Conservation (phyloP, 2,888 invertebrate genomes). For the Drosophila seclusa region DNA sequence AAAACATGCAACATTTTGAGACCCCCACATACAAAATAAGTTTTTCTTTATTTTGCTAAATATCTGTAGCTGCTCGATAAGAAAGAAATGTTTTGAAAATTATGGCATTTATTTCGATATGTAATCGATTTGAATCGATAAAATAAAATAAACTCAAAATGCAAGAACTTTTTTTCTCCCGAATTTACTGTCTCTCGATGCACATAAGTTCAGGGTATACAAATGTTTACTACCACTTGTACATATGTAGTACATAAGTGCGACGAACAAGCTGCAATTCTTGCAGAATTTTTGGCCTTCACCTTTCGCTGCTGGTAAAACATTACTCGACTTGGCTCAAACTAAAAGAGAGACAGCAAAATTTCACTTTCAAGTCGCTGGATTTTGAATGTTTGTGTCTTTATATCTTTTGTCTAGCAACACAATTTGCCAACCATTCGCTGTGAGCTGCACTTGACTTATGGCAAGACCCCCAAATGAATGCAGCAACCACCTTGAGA, state of each 20-base stretch:
- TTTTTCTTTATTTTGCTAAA: too few relatives aligned
- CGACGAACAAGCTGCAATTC: not conserved
- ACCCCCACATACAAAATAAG: rapidly evolving
- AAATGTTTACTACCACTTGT: not conserved
- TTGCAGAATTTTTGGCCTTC: conserved; percentile 42
- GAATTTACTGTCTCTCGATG: not conserved
- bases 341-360: conserved; percentile 33
- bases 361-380: conserved; percentile 64
- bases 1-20: too few relatives aligned
- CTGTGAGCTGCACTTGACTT: conserved; percentile 66
- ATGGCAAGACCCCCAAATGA: conserved; percentile 49
- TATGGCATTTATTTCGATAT: not conserved
- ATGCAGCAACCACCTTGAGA: conserved; percentile 50
- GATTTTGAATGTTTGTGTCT: conserved; percentile 21
- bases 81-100: too few relatives aligned
- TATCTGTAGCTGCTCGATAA: too few relatives aligned
- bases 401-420: conserved; percentile 50
- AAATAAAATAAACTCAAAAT: not conserved
- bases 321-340: conserved; percentile 15
- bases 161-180: not conserved
- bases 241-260: not conserved
- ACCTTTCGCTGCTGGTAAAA: conserved; percentile 21
- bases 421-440: conserved; percentile 36
- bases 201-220: not conserved
- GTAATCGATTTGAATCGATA: not conserved